Conservation (phyloP, 2,113 vertebrate species). For the Oostethus manadensis region DNA sequence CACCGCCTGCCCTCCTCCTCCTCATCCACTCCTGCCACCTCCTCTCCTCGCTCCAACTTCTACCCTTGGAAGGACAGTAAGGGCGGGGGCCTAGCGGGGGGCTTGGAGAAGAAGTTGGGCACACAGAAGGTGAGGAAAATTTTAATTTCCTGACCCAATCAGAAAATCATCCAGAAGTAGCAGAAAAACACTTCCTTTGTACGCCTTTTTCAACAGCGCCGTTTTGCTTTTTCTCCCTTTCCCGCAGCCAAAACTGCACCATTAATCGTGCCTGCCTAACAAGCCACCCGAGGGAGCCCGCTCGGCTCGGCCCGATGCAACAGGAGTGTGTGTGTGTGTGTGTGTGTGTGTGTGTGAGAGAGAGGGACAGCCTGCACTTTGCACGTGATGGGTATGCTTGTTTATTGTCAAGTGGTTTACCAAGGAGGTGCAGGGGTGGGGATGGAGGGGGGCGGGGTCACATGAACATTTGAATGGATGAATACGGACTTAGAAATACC, state of each 20-base stretch:
- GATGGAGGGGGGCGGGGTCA: slow-evolving; percentile 12
- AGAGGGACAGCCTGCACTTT: not conserved
- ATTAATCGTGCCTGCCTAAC: slow-evolving; percentile 74
- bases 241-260: slow-evolving; percentile 78
- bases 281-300: slow-evolving; percentile 66
- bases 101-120: slow-evolving; percentile 83
- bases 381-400: not conserved
- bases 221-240: slow-evolving; percentile 23
- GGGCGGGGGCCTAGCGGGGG: slow-evolving; percentile 67
- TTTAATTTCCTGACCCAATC: too few species aligned
- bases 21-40: slow-evolving; percentile 70
- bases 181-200: too few species aligned
- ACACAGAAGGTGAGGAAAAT: slow-evolving; percentile 78
- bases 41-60: slow-evolving; percentile 66
- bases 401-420: slow-evolving; percentile 11
- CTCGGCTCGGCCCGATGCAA: slow-evolving; percentile 51
- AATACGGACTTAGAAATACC: slow-evolving; percentile 75
- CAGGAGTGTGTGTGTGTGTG: slow-evolving; percentile 32
- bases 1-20: slow-evolving; percentile 72
- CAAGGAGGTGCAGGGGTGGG: slow-evolving; percentile 13
- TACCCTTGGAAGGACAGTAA: slow-evolving; percentile 75
- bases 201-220: too few species aligned
- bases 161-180: too few species aligned
- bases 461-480: slow-evolving; percentile 48
- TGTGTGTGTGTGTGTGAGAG: slow-evolving; percentile 9